Evolutionary conservation across 2,888 invertebrate genomes (phyloP), one percentile per base, ranked within the genome.

Genomic region (Pinctada fucata): DNA sequence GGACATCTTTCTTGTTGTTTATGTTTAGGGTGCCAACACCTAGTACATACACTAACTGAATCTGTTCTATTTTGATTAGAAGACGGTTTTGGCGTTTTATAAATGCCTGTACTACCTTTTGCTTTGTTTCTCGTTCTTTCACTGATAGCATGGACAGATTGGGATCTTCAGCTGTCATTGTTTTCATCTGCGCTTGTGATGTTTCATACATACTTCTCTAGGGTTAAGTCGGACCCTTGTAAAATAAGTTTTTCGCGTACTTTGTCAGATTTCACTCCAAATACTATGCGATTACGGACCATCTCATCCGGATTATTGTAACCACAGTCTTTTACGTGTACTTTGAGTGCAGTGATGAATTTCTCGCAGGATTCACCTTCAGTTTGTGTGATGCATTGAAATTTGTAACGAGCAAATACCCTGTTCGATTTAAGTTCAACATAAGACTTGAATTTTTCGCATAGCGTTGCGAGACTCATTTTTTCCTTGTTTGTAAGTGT

Each of bases 261-360:
- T 31, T 31, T 31, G 31, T 31, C 31, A 31, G 31, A 31, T 31
- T 16, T 66, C 6, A n/a, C 16, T 16, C 31, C 31, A 31, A 31
- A 31, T 45, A 85, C 83, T 47, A 84, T 81, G 8, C 78, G 49
- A 69, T 83, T 80, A 31, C 84, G 66, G n/a, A 84, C 64, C 75
- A 82, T 79, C 58, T 78, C 50, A 45, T 85, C 82, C 5, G 71
- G 68, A 13, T 66, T 50, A n/a, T 50, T 47, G 52, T 82, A 82
- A 16, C 74, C 74, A 70, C 82, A 79, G 65, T 79, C 79, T 49
- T 73, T 79, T 13, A 76, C 67, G 47, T 75, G 48, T 3, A 79
- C 52, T 71, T 81, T 77, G 16, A 84, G 72, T 31, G 77, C 77
- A 45, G 82, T 82, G 2, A 83, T 76, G 72, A 80, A 83, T n/a